A percentile compares a stretch with the other conserved stretches of the same genome.
These are phyloP conservation scores for Anoplius nigerrimus DNA, from an alignment of 2,888 invertebrate genomes.

Conservation along the genomic window DNA sequence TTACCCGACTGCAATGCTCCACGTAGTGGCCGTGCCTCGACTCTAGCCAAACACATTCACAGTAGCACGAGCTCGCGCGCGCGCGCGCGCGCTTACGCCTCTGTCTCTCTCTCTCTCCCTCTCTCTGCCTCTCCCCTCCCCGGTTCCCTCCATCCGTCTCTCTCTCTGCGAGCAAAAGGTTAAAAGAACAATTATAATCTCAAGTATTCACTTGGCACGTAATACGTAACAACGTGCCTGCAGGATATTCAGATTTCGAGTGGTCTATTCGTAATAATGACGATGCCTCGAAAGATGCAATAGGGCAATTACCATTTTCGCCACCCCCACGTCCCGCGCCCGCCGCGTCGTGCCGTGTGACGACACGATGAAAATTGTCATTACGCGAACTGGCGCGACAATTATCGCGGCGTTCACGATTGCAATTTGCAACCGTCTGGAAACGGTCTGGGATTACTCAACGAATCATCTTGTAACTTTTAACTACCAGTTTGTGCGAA, in stretches of 20 bases:
- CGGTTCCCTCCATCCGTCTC: background rate
- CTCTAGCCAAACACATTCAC: too few relatives aligned
- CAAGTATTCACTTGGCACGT: constrained; percentile 10
- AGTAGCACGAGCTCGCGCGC: too few relatives aligned
- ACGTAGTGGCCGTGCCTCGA: too few relatives aligned
- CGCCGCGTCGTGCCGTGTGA: constrained; percentile 56
- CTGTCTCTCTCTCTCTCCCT: background rate
- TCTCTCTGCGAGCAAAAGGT: background rate
- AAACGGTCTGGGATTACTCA: constrained; percentile 73
- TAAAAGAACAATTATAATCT: background rate
- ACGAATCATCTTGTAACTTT: constrained; percentile 74
- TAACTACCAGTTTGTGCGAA: constrained; percentile 67
- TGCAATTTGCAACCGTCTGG: constrained; percentile 73
- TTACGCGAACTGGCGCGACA: constrained; percentile 71
- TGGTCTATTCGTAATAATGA: constrained; percentile 56
- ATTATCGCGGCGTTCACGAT: constrained; percentile 73
- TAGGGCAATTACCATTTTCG: constrained; percentile 66
- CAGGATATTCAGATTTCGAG: constrained; percentile 49
- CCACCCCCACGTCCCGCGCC: constrained; percentile 19
- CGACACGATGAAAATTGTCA: constrained; percentile 73
- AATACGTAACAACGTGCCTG: constrained; percentile 28
- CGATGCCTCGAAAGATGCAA: constrained; percentile 67
- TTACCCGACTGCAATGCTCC: too few relatives aligned
- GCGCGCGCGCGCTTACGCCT: background rate
- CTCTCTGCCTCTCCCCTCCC: background rate